Base-by-base conservation (phyloP, 2,797 vertebrate genomes). In the Etheostoma nigrum region DNA sequence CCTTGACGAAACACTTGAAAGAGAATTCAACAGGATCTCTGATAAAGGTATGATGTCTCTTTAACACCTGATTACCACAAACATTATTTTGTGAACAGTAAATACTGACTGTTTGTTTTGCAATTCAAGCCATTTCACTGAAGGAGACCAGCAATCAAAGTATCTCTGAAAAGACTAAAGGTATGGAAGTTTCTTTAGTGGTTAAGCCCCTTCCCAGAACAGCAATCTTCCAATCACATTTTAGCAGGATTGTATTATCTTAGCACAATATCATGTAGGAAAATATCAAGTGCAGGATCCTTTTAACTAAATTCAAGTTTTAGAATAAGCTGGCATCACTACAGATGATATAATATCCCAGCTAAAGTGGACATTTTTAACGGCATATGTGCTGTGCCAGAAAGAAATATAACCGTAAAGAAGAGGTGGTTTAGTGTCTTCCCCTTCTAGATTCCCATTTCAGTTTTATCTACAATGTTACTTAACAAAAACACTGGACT, bases 11-110 rank as follows among this genome's bases (percentile, higher is more conserved):
- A 72, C 84, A 0, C 87, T 94, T 1, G 82, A 94, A 19, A 87
- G 67, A 75, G 95, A 96, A 25, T 82, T 89, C 45, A 54, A 30
- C 60, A 89, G 83, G 74, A 87, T 96, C 64, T 92, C 92, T 0
- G 92, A 94, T n/a, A 93, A 94, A 57, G 93, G 95, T 94, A 53
- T 0, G 57, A 65, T 0, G 51, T 40, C 3, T 23, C 4, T 25
- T 8, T 60, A 5, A 42, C 10, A 10, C 3, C 4, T 3, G 1
- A 49, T 30, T 4, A 13, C 13, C 6, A 15, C 18, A 5, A 23
- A 69, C 14, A 8, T 48, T 18, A 19, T 57, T 10, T n/a, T 18
- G 2, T 51, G 0, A 57, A 55, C 6, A 2, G 1, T 25, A 27
- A 75, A 67, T 18, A 27, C 19, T 42, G 7, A 47, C 2, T 61